These are phyloP conservation scores for Catocala fraxini DNA, from an alignment of 2,888 invertebrate genomes.

Conservation along the genomic window DNA sequence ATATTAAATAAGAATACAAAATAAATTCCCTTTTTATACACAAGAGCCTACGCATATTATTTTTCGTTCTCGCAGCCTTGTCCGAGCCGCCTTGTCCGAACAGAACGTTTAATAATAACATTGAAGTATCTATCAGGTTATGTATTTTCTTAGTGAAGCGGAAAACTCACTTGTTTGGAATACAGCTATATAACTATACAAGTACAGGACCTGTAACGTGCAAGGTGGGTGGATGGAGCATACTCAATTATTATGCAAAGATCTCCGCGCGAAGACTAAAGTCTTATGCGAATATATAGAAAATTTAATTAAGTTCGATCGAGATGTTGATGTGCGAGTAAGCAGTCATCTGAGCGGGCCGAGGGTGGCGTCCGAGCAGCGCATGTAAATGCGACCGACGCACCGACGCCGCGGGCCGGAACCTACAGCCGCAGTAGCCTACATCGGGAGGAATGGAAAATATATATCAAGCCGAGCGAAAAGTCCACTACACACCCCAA, in stretches of 20 bases:
- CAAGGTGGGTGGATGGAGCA: not conserved
- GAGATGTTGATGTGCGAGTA: constrained; percentile 59
- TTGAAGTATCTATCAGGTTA: too few relatives aligned
- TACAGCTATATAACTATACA: too few relatives aligned
- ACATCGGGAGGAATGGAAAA: constrained; percentile 85
- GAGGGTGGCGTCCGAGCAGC: constrained; percentile 64
- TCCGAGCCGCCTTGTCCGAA: too few relatives aligned
- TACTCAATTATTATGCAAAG: constrained; percentile 27
- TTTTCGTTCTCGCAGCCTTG: not conserved
- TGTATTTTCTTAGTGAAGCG: too few relatives aligned
- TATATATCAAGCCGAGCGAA: constrained; percentile 86
- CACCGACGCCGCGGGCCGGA: constrained; percentile 64
- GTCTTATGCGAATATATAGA: constrained; percentile 39
- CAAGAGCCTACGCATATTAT: too few relatives aligned
- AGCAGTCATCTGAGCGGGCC: constrained; percentile 48
- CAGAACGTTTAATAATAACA: too few relatives aligned
- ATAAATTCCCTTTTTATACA: too few relatives aligned
- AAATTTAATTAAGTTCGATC: constrained; percentile 74
- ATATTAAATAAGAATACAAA: too few relatives aligned
- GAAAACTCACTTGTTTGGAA: too few relatives aligned
- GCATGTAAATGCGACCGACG: constrained; percentile 78
- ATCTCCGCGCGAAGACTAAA: constrained; percentile 25
- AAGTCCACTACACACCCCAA: constrained; percentile 85
- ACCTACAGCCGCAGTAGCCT: constrained; percentile 79
- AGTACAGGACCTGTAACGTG: too few relatives aligned